Evolutionary conservation across 2,797 vertebrate genomes (phyloP).

Genomic region (Dryobates pubescens): DNA sequence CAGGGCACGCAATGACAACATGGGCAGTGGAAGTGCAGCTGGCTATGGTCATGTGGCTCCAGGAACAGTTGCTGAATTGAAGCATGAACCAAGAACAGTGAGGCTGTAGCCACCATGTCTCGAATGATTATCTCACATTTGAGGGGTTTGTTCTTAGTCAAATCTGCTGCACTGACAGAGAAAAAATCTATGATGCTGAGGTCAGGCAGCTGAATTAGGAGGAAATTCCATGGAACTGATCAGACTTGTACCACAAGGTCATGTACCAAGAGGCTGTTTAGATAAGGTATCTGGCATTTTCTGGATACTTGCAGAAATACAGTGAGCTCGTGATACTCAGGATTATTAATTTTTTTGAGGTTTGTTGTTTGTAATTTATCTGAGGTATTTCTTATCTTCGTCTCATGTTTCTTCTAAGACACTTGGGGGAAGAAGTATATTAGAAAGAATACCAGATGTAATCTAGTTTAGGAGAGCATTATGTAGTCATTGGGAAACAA

Average conservation of each 20-base stretch:
- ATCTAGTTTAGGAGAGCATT: background rate
- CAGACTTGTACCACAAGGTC: conserved; percentile 15
- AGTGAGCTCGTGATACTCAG: background rate
- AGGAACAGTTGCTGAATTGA: background rate
- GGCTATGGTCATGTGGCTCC: background rate
- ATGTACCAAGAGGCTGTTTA: background rate
- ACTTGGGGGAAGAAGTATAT: background rate
- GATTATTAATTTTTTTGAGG: background rate
- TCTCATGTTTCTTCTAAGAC: background rate
- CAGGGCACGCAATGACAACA: background rate
- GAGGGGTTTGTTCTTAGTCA: background rate
- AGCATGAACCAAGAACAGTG: background rate
- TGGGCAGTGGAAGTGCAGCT: background rate
- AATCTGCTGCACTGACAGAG: background rate
- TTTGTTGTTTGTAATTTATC: background rate
- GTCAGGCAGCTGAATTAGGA: background rate
- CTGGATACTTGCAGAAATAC: background rate
- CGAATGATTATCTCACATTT: background rate
- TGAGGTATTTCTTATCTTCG: background rate
- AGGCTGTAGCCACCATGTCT: background rate
- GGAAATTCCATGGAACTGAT: conserved; percentile 7
- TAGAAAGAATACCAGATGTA: background rate
- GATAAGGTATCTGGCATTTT: conserved; percentile 20
- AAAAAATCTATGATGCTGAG: background rate
- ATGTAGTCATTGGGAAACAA: background rate